These are phyloP conservation scores for Lytechinus variegatus DNA, from an alignment of 35 echinoderm and acorn worm species.

Conservation along the genomic window DNA sequence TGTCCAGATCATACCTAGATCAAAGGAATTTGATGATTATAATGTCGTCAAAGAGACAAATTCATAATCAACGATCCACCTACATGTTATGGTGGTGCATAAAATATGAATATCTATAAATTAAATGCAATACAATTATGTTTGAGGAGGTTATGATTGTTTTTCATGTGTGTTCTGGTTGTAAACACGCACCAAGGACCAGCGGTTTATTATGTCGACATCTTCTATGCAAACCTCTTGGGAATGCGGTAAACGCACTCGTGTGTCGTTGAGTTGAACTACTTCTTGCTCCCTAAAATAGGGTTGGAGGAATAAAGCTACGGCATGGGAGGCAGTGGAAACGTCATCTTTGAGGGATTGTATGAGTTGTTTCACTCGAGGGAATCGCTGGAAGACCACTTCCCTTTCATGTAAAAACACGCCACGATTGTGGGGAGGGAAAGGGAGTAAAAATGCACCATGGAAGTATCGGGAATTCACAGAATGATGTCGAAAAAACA, in stretches of 20 bases:
- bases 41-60: too few relatives aligned
- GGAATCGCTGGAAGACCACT: background rate
- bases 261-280: background rate
- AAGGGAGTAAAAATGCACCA: background rate
- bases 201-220: background rate
- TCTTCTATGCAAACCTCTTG: background rate
- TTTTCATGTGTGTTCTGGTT: background rate
- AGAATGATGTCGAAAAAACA: background rate
- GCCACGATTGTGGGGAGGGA: background rate
- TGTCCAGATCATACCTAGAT: too few relatives aligned
- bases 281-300: background rate
- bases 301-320: background rate
- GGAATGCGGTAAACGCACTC: background rate
- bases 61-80: too few relatives aligned
- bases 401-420: background rate
- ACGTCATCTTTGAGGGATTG: background rate
- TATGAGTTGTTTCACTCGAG: conserved; percentile 10
- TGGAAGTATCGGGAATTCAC: background rate
- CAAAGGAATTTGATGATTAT: too few relatives aligned
- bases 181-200: background rate
- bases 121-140: background rate
- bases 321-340: background rate
- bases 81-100: too few relatives aligned
- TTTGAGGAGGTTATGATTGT: background rate
- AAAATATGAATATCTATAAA: too few relatives aligned